phyloP scores from a whole-genome alignment of 2,113 vertebrate species.

The Ancistrus triradiatus region DNA sequence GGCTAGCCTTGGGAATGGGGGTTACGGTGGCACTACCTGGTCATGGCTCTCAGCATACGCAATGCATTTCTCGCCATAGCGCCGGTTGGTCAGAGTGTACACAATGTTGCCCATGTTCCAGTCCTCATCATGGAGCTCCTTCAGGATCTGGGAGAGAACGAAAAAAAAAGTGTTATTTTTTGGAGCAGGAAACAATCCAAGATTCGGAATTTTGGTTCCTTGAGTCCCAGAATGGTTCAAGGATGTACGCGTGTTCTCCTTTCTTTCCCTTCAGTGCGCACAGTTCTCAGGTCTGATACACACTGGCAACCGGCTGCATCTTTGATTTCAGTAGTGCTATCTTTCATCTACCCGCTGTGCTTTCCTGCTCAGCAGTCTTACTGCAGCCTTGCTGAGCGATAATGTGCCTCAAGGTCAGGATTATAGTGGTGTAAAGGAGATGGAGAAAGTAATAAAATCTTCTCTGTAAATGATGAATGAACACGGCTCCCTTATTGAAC shows the following conservation, averaged over 20 bases:
- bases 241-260: background rate
- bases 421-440: constrained; percentile 17
- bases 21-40: constrained; percentile 71
- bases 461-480: constrained; percentile 20
- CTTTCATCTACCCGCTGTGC: constrained; percentile 23
- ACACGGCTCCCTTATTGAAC: constrained; percentile 18
- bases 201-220: background rate
- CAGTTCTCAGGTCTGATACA: constrained; percentile 14
- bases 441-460: constrained; percentile 24
- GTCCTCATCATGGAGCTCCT: constrained; percentile 93
- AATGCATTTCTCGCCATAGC: constrained; percentile 88
- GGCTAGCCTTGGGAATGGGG: constrained; percentile 4
- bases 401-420: constrained; percentile 40
- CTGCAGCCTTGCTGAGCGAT: constrained; percentile 24
- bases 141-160: constrained; percentile 77
- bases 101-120: constrained; percentile 93
- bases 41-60: constrained; percentile 96
- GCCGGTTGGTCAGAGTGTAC: constrained; percentile 85
- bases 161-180: background rate
- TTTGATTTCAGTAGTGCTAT: constrained; percentile 23
- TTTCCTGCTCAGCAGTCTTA: constrained; percentile 5
- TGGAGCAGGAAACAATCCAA: background rate
- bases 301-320: constrained; percentile 10
- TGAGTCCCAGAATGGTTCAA: background rate
- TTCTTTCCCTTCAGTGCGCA: constrained; percentile 6